phyloP scores from a whole-genome alignment of 2,797 vertebrate species.

The Eremophila alpestris region DNA sequence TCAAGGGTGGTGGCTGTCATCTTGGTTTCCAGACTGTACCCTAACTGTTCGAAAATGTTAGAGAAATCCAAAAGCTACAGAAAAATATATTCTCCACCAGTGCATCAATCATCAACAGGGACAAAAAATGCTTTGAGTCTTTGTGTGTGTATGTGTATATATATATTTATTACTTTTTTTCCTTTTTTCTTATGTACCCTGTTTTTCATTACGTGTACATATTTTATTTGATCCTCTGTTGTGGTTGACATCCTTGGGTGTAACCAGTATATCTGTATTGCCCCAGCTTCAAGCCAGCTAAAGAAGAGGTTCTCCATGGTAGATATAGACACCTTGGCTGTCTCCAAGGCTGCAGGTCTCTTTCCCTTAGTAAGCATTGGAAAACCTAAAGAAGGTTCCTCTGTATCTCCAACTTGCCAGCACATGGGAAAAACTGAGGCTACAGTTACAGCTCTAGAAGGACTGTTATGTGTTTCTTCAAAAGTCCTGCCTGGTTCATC shows the following conservation, averaged over 20 bases:
- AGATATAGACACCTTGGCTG: not conserved
- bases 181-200: not conserved
- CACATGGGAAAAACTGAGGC: not conserved
- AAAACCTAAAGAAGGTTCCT: not conserved
- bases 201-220: not conserved
- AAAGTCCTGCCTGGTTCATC: not conserved
- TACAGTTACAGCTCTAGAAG: not conserved
- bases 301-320: not conserved
- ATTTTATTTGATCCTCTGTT: not conserved
- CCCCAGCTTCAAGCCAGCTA: not conserved
- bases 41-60: not conserved
- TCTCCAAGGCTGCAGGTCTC: not conserved
- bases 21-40: not conserved
- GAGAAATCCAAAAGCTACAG: not conserved
- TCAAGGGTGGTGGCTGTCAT: constrained; percentile 40
- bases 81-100: not conserved
- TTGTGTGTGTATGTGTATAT: not conserved
- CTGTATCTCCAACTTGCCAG: not conserved
- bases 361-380: not conserved
- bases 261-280: not conserved
- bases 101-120: not conserved
- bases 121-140: not conserved
- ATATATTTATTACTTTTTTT: not conserved
- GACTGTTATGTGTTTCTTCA: not conserved
- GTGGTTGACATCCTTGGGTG: not conserved